Evolutionary conservation across 2,888 invertebrate genomes (phyloP).

Genomic region (Nycteola revayana): DNA sequence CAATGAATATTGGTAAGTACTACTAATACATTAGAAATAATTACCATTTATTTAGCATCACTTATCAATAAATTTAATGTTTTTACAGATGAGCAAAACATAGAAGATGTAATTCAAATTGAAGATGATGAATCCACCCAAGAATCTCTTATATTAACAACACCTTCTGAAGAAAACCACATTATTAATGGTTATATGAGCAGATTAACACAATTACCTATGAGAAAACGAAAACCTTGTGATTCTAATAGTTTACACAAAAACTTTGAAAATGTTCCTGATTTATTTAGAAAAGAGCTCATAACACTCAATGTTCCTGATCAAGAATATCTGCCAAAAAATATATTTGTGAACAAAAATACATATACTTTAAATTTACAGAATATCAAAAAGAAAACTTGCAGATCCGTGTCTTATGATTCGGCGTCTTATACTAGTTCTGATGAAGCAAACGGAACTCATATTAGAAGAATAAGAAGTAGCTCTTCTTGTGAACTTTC

Average conservation of each 20-base stretch:
- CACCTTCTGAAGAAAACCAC: conserved; percentile 1
- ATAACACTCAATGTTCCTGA: conserved; percentile 52
- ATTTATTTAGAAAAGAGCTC: conserved; percentile 44
- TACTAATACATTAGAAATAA: too few species aligned
- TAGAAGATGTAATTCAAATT: too few species aligned
- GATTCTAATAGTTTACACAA: conserved; percentile 31
- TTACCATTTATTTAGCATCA: too few species aligned
- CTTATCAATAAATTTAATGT: too few species aligned
- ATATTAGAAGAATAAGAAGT: conserved; percentile 45
- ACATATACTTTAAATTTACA: conserved; percentile 47
- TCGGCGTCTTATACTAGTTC: conserved; percentile 38
- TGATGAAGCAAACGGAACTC: conserved; percentile 50
- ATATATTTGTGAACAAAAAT: conserved; percentile 56
- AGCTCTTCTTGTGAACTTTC: conserved; percentile 19
- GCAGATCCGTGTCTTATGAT: conserved; percentile 26
- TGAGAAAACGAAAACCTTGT: conserved; percentile 35
- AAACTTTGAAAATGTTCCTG: conserved; percentile 50
- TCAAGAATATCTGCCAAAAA: conserved; percentile 50
- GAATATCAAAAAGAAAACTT: conserved; percentile 37
- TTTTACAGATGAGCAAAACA: too few species aligned
- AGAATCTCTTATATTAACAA: too few species aligned
- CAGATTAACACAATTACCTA: conserved; percentile 43
- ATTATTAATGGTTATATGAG: conserved; percentile 13
- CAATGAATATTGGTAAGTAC: too few species aligned
- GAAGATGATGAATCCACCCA: too few species aligned